Conservation (phyloP, 1,140 invertebrate species). For the Lasaia peninsularis region DNA sequence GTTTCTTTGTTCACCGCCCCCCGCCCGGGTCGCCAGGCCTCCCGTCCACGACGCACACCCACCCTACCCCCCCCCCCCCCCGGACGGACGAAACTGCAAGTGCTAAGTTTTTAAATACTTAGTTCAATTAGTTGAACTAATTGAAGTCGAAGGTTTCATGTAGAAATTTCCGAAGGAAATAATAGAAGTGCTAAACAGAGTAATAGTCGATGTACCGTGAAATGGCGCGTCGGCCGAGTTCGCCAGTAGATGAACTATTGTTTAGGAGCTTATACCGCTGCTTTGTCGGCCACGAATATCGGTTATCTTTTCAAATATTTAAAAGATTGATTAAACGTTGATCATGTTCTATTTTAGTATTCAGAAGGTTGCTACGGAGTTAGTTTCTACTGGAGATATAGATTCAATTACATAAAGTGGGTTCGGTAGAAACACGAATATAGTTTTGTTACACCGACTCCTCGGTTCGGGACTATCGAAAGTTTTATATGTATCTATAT, state of each 20-base stretch:
- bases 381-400: slow-evolving; percentile 21
- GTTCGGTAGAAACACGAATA: slow-evolving; percentile 11
- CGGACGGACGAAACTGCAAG: too few species aligned
- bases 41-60: too few species aligned
- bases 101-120: too few species aligned
- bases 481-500: too few species aligned
- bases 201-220: not conserved
- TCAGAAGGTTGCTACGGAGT: slow-evolving; percentile 18
- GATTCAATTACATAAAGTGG: slow-evolving; percentile 23
- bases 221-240: slow-evolving; percentile 19
- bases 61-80: too few species aligned
- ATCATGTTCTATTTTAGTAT: slow-evolving; percentile 26
- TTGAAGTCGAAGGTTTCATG: not conserved
- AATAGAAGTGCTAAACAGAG: slow-evolving; percentile 1
- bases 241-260: slow-evolving; percentile 63
- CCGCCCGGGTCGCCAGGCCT: too few species aligned
- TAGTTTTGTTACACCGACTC: slow-evolving; percentile 15
- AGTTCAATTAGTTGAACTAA: too few species aligned
- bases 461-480: too few species aligned
- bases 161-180: not conserved
- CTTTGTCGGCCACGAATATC: slow-evolving; percentile 19
- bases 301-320: slow-evolving; percentile 27
- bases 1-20: too few species aligned
- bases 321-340: slow-evolving; percentile 36
- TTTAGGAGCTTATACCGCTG: slow-evolving; percentile 42